These are phyloP conservation scores for Python bivittatus DNA, from an alignment of 2,113 vertebrate genomes.

Conservation along the genomic window DNA sequence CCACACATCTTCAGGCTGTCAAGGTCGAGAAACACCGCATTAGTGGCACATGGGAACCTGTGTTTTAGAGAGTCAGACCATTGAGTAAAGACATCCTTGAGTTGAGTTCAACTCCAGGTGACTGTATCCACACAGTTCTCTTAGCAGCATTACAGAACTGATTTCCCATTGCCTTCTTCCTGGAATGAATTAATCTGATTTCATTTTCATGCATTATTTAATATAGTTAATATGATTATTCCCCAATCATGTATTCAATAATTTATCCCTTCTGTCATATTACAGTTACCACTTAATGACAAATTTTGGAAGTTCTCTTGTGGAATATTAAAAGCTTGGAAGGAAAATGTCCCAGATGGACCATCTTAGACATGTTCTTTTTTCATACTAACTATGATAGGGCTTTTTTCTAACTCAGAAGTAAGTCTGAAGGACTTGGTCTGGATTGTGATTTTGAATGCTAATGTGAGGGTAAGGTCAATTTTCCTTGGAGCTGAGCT, in stretches of 20 bases:
- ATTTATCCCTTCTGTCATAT: not conserved
- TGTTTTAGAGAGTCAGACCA: not conserved
- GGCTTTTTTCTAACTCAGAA: not conserved
- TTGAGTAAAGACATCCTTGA: not conserved
- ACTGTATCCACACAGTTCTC: not conserved
- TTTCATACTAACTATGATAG: not conserved
- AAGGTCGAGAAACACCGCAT: too few species aligned
- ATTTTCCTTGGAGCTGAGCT: not conserved
- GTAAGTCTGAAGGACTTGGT: not conserved
- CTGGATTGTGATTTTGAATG: not conserved
- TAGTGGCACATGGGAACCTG: not conserved
- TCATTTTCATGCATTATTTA: not conserved
- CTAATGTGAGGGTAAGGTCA: not conserved
- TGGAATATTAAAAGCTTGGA: not conserved
- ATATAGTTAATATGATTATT: not conserved
- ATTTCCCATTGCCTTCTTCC: not conserved
- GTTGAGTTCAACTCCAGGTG: not conserved
- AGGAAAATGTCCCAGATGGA: not conserved
- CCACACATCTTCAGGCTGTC: too few species aligned
- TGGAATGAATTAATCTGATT: not conserved
- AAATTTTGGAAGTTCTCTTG: not conserved
- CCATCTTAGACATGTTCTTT: not conserved
- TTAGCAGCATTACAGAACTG: not conserved
- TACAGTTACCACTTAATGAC: not conserved
- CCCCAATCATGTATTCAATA: not conserved